Base-by-base conservation (phyloP, 92 coral and sea anemone species). In the Muricea muricata region DNA sequence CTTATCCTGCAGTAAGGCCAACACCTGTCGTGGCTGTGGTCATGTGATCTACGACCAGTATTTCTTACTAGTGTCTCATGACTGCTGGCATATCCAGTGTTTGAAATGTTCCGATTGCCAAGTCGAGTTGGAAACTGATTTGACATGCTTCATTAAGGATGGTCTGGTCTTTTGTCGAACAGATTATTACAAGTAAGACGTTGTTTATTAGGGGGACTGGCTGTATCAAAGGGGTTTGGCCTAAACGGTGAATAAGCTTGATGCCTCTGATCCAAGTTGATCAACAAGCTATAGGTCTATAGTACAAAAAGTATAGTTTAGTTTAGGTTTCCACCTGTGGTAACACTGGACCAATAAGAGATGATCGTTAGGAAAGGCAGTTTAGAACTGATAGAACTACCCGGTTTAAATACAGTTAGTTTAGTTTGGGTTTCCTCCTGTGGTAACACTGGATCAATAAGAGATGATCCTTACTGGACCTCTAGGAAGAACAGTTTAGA, bases 161-260 rank as follows among this genome's bases (percentile, higher is more conserved):
- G 99, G 96, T 10, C 90, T 90, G 60, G 94, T 96, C 42, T 72
- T 96, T 30, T 96, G 99, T 60, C 86, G 99, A 15, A 94, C 91
- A 18, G 99, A 93, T 61, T 96, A 96, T 31, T 96, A 90, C 90
- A 92, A 86, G 99, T 96, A 82, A 88, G 94, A n/a, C n/a, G n/a
- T n/a, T n/a, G n/a, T n/a, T n/a, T n/a, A n/a, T n/a, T n/a, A n/a
- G n/a, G n/a, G n/a, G n/a, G n/a, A n/a, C n/a, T n/a, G n/a, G n/a
- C n/a, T n/a, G n/a, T n/a, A n/a, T n/a, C n/a, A n/a, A n/a, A n/a
- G n/a, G n/a, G n/a, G n/a, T n/a, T n/a, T n/a, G n/a, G n/a, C n/a
- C n/a, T n/a, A n/a, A n/a, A n/a, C n/a, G n/a, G n/a, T n/a, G n/a
- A n/a, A n/a, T n/a, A n/a, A n/a, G n/a, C n/a, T n/a, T n/a, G n/a